These are phyloP conservation scores for Peromyscus attwateri DNA, from an alignment of 2,797 vertebrate species.

Conservation along the genomic window DNA sequence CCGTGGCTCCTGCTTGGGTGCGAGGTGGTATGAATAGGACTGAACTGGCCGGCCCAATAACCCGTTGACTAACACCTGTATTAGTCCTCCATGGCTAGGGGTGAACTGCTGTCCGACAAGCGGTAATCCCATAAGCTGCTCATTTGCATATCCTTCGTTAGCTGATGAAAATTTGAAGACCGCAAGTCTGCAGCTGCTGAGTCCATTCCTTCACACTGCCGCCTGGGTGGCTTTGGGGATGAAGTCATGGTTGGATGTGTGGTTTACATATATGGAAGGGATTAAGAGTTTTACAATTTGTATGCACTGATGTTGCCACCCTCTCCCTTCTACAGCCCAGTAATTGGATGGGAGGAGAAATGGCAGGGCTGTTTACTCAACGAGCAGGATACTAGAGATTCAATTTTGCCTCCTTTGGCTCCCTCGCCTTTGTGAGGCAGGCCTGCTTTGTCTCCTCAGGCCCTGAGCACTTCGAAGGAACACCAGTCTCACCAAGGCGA, in stretches of 20 bases:
- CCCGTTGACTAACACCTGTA: slow-evolving; percentile 98
- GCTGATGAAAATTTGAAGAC: slow-evolving; percentile 91
- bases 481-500: slow-evolving; percentile 92
- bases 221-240: slow-evolving; percentile 97
- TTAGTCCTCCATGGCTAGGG: slow-evolving; percentile 92
- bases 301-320: slow-evolving; percentile 93
- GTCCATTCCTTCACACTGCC: slow-evolving; percentile 90
- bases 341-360: slow-evolving; percentile 99
- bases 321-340: slow-evolving; percentile 92
- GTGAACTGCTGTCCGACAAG: slow-evolving; percentile 93
- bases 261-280: slow-evolving; percentile 95
- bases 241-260: slow-evolving; percentile 91
- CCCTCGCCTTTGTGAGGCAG: slow-evolving; percentile 92
- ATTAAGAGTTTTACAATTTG: slow-evolving; percentile 95
- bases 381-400: slow-evolving; percentile 94
- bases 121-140: slow-evolving; percentile 96
- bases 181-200: slow-evolving; percentile 88
- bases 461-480: slow-evolving; percentile 91
- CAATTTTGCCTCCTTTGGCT: slow-evolving; percentile 94
- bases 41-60: slow-evolving; percentile 93
- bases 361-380: slow-evolving; percentile 95
- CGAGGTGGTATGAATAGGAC: slow-evolving; percentile 91
- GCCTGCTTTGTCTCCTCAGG: slow-evolving; percentile 91
- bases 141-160: slow-evolving; percentile 96
- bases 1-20: slow-evolving; percentile 90